Conservation (phyloP, 2,113 vertebrate species). For the Pangasianodon hypophthalmus region DNA sequence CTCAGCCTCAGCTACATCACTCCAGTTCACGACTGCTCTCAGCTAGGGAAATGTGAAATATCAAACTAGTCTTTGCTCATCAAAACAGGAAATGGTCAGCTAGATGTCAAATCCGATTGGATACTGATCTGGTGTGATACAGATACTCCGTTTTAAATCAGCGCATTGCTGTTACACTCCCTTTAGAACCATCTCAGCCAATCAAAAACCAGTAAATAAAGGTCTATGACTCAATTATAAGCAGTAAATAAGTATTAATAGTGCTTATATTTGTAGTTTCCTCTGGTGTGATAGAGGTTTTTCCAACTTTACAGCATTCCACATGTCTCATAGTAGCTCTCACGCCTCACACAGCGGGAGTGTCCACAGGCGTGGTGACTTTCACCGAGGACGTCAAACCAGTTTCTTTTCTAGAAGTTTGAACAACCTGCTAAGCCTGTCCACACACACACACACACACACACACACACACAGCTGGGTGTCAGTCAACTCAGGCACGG, state of each 20-base stretch:
- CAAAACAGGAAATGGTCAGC: background rate
- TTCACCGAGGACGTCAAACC: conserved; percentile 65
- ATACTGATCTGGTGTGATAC: background rate
- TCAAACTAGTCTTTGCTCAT: background rate
- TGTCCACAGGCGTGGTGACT: conserved; percentile 56
- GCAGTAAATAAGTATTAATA: background rate
- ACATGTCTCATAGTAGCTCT: conserved; percentile 2
- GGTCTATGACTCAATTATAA: background rate
- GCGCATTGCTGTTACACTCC: background rate
- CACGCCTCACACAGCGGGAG: conserved; percentile 30
- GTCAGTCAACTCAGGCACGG: background rate
- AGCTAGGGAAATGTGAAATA: background rate
- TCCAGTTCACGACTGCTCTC: background rate
- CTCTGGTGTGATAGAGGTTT: background rate
- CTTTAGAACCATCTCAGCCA: background rate
- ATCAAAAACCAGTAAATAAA: background rate
- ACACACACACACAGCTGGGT: conserved; percentile 13
- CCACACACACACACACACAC: conserved; percentile 3
- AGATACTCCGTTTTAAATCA: background rate
- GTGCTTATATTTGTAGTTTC: background rate
- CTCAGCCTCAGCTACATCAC: conserved; percentile 1
- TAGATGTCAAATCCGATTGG: background rate
- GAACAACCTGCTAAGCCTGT: conserved; percentile 54
- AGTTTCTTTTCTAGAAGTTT: conserved; percentile 66
- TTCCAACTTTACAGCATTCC: conserved; percentile 11